phyloP scores from a whole-genome alignment of 1,140 invertebrate species.

The Drosophila cardini region DNA sequence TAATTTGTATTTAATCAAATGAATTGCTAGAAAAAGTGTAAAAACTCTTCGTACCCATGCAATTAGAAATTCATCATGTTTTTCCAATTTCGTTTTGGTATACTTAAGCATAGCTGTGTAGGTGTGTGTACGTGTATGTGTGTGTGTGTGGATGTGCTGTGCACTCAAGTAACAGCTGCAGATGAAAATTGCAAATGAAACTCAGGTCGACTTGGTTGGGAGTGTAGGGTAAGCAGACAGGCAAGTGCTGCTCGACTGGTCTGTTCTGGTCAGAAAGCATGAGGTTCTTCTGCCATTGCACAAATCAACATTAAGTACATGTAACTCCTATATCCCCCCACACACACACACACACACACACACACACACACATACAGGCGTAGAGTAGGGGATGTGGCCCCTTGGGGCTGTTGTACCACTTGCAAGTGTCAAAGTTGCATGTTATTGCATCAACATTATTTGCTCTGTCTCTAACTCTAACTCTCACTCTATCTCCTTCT shows the following conservation, averaged over 20 bases:
- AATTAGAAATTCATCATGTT: constrained; percentile 63
- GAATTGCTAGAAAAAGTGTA: constrained; percentile 29
- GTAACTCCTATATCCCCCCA: constrained; percentile 57
- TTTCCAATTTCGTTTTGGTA: constrained; percentile 67
- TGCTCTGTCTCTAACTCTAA: constrained; percentile 28
- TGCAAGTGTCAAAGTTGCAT: constrained; percentile 77
- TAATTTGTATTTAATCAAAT: too few relatives aligned
- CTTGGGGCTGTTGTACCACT: constrained; percentile 26
- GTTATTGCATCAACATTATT: constrained; percentile 79
- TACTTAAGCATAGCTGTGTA: constrained; percentile 39
- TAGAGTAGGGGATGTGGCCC: neutral
- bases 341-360: constrained; percentile 18
- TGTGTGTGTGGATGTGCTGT: constrained; percentile 50
- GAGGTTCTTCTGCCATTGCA: constrained; percentile 56
- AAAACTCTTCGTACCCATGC: constrained; percentile 34
- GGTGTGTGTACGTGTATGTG: constrained; percentile 33
- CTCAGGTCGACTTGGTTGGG: constrained; percentile 58
- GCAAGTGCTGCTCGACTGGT: constrained; percentile 37
- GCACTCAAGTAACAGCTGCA: constrained; percentile 73
- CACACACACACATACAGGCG: neutral
- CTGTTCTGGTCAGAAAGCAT: constrained; percentile 30
- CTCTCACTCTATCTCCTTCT: neutral
- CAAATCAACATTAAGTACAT: constrained; percentile 83
- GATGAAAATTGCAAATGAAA: constrained; percentile 82
- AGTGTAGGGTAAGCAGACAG: constrained; percentile 34